Percentiles rank a stretch among this genome's conserved stretches.
Evolutionary conservation across 2,113 vertebrate species (phyloP).

Genomic region (Elachura formosa): DNA sequence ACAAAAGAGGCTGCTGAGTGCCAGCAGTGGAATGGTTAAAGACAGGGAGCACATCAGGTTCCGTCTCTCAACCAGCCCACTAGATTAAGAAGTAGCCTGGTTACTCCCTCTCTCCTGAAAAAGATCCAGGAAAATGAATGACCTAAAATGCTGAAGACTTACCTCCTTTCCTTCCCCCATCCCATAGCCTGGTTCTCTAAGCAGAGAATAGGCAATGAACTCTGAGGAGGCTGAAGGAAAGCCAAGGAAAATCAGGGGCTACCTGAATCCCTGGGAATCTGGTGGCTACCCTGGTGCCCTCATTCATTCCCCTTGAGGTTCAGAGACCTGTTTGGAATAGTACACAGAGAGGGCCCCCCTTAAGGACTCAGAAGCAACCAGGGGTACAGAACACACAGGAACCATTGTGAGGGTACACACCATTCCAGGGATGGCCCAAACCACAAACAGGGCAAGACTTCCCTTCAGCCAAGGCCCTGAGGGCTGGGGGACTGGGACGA

Average conservation of each 20-base stretch:
- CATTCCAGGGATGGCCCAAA: constrained; percentile 59
- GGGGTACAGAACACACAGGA: constrained; percentile 44
- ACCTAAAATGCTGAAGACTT: constrained; percentile 40
- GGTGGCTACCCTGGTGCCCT: constrained; percentile 60
- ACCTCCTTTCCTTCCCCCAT: constrained; percentile 58
- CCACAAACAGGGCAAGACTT: constrained; percentile 49
- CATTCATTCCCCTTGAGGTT: constrained; percentile 55
- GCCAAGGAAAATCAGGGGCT: constrained; percentile 52
- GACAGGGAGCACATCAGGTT: background rate
- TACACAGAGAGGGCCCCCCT: constrained; percentile 39
- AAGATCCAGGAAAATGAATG: constrained; percentile 38
- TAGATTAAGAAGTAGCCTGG: constrained; percentile 11
- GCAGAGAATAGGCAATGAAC: constrained; percentile 42
- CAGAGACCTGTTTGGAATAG: constrained; percentile 61
- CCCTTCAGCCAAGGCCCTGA: constrained; percentile 43
- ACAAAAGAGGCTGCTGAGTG: constrained; percentile 8
- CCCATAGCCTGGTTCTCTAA: constrained; percentile 45
- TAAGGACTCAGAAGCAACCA: constrained; percentile 42
- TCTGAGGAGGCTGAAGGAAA: constrained; percentile 57
- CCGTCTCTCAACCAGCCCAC: constrained; percentile 10
- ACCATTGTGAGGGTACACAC: constrained; percentile 49
- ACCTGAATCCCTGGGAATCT: constrained; percentile 57
- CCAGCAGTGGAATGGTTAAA: constrained; percentile 55
- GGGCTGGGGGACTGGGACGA: constrained; percentile 39
- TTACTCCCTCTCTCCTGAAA: constrained; percentile 39